Evolutionary conservation across 2,113 vertebrate genomes (phyloP).

Genomic region (Cochlearius cochlearius): DNA sequence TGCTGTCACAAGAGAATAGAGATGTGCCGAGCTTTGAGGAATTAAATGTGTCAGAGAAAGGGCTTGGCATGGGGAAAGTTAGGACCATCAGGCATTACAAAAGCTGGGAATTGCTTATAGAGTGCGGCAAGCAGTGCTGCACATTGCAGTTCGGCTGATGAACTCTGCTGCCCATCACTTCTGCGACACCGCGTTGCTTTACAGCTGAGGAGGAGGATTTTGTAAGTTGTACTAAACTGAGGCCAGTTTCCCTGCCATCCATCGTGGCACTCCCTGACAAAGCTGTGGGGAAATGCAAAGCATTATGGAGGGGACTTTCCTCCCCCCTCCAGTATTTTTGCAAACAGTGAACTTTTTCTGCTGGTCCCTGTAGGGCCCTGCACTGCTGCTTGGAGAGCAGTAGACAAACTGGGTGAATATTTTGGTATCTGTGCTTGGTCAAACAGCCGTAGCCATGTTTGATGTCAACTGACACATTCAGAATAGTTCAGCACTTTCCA

Average conservation of each 20-base stretch:
- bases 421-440: background rate
- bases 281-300: background rate
- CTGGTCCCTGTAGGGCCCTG: background rate
- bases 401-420: background rate
- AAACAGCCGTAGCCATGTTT: background rate
- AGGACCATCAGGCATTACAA: background rate
- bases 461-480: background rate
- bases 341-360: background rate
- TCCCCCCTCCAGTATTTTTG: background rate
- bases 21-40: constrained; percentile 15
- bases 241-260: background rate
- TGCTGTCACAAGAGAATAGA: constrained; percentile 34
- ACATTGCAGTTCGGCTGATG: background rate
- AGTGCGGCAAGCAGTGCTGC: background rate
- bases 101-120: background rate
- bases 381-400: background rate
- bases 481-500: background rate
- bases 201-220: background rate
- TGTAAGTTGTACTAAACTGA: background rate
- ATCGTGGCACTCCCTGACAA: background rate
- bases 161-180: background rate
- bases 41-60: background rate
- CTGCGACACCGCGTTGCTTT: rapidly evolving
- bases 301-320: background rate
- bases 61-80: background rate